Evolutionary conservation across 2,113 vertebrate species (phyloP).

Genomic region (Nycticryphes semicollaris): DNA sequence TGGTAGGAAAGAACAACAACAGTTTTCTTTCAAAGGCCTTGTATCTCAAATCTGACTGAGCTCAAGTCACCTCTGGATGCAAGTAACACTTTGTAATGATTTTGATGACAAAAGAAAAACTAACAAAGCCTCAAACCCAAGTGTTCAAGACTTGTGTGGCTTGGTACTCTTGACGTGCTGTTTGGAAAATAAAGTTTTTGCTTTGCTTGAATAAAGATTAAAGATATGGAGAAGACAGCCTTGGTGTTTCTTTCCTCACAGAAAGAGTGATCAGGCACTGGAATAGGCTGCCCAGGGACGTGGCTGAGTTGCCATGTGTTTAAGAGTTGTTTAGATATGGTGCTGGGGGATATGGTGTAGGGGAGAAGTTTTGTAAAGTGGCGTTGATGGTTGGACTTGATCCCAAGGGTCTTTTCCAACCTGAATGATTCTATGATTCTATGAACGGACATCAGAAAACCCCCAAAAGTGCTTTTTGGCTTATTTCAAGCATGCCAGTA

Average conservation of each 20-base stretch:
- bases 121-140: rapidly evolving
- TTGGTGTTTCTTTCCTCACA: background rate
- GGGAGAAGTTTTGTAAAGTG: no score
- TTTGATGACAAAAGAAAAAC: background rate
- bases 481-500: background rate
- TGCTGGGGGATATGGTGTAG: no score
- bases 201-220: background rate
- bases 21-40: background rate
- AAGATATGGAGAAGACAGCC: background rate
- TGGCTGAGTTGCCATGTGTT: no score
- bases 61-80: background rate
- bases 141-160: background rate
- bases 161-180: background rate
- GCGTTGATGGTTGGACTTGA: no score
- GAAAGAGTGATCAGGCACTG: no score
- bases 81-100: background rate
- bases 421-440: no score
- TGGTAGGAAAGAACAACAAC: background rate
- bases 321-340: no score
- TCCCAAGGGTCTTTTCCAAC: no score
- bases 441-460: background rate
- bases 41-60: background rate
- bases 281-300: no score
- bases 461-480: background rate
- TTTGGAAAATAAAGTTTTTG: background rate